Evolutionary conservation across 2,113 vertebrate species (phyloP).

Genomic region (Puffinus mauretanicus): DNA sequence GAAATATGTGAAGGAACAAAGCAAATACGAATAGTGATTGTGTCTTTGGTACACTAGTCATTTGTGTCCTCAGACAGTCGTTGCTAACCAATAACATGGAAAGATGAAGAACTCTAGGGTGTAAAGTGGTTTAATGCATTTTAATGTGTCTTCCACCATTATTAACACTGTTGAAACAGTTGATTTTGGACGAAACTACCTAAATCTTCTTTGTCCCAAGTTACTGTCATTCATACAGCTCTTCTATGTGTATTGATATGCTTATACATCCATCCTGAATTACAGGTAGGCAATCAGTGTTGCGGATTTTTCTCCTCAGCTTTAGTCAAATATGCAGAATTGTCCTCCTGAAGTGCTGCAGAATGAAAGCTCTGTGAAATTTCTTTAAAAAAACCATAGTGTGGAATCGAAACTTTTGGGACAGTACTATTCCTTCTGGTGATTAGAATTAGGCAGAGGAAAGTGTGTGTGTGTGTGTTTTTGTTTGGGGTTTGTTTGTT

Average conservation of each 20-base stretch:
- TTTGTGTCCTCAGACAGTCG: background rate
- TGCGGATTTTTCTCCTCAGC: background rate
- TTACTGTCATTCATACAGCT: background rate
- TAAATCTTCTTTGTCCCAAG: background rate
- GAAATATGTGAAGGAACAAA: background rate
- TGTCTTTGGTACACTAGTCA: background rate
- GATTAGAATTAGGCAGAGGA: background rate
- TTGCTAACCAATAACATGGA: background rate
- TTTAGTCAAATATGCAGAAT: background rate
- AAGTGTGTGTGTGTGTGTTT: background rate
- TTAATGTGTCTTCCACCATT: background rate
- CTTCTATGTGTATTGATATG: background rate
- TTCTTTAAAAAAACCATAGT: background rate
- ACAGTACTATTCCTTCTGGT: background rate
- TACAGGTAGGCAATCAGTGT: background rate
- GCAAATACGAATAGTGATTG: fast-evolving
- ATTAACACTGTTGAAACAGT: background rate
- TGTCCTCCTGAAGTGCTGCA: background rate
- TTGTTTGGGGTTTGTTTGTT: background rate
- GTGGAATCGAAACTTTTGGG: background rate
- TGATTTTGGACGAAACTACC: background rate
- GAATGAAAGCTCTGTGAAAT: background rate
- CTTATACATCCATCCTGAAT: background rate
- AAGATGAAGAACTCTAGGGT: background rate
- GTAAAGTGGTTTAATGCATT: background rate